Evolutionary conservation across 2,797 vertebrate genomes (phyloP).

Genomic region (Cuniculus paca): DNA sequence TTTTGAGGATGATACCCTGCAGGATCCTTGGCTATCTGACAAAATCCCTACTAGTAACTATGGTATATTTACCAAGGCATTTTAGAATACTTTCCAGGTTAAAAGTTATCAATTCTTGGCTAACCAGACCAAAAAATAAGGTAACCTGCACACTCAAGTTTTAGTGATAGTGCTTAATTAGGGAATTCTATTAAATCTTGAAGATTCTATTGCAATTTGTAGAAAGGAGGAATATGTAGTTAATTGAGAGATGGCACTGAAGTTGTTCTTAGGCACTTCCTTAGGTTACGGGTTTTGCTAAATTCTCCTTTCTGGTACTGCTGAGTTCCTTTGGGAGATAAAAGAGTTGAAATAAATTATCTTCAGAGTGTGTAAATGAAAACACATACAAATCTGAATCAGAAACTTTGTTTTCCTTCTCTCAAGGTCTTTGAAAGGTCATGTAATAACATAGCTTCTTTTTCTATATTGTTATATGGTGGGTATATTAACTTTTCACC

Average conservation of each 20-base stretch:
- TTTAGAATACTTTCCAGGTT: constrained; percentile 25
- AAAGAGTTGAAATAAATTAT: neutral
- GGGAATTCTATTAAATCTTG: neutral
- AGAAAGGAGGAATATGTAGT: neutral
- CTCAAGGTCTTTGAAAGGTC: neutral
- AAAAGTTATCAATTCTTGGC: neutral
- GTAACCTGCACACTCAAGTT: neutral
- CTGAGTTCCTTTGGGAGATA: neutral
- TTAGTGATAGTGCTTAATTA: constrained; percentile 2
- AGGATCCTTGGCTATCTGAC: neutral
- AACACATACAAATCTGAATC: neutral
- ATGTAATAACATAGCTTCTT: neutral
- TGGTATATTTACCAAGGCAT: neutral
- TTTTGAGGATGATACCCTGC: neutral
- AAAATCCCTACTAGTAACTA: neutral
- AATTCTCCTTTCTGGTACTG: neutral
- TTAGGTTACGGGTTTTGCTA: neutral
- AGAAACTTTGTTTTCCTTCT: neutral
- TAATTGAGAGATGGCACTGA: neutral
- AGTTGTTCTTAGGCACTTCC: neutral
- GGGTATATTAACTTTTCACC: constrained; percentile 5
- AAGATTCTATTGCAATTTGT: constrained; percentile 19
- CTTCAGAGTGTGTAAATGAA: neutral
- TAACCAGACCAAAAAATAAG: constrained; percentile 21
- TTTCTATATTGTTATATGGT: neutral